Evolutionary conservation across 2,113 vertebrate species (phyloP).

Genomic region (Boleophthalmus pectinirostris): DNA sequence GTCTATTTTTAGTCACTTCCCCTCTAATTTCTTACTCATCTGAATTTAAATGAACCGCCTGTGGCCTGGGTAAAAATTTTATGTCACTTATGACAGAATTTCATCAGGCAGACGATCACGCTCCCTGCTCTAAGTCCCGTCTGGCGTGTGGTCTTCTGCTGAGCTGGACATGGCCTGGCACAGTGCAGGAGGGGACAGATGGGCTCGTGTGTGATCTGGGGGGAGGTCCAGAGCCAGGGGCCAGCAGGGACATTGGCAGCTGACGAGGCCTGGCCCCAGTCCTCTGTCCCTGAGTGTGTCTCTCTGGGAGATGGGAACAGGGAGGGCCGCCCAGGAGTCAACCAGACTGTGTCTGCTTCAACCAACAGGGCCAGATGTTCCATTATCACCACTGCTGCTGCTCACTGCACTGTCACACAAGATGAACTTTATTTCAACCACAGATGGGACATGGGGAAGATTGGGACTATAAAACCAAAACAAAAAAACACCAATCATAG

Average conservation of each 20-base stretch:
- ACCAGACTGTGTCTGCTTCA: slow-evolving; percentile 20
- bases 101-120: slow-evolving; percentile 42
- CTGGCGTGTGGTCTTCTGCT: slow-evolving; percentile 45
- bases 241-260: slow-evolving; percentile 60
- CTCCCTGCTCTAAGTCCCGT: slow-evolving; percentile 41
- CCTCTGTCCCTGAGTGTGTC: slow-evolving; percentile 33
- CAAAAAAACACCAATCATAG: neutral
- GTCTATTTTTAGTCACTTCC: slow-evolving; percentile 14
- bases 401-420: slow-evolving; percentile 17
- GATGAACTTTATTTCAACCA: neutral
- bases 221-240: slow-evolving; percentile 53
- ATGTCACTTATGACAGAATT: slow-evolving; percentile 45
- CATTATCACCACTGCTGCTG: slow-evolving; percentile 20
- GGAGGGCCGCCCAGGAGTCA: slow-evolving; percentile 55
- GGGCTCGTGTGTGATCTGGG: slow-evolving; percentile 63
- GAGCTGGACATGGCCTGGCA: slow-evolving; percentile 57
- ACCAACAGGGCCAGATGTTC: slow-evolving; percentile 52
- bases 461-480: neutral
- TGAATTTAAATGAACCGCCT: slow-evolving; percentile 47
- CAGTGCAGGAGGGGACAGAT: slow-evolving; percentile 54
- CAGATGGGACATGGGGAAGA: neutral
- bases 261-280: slow-evolving; percentile 46
- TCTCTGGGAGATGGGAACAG: slow-evolving; percentile 25
- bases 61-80: slow-evolving; percentile 44
- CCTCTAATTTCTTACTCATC: slow-evolving; percentile 24